Base-by-base conservation (phyloP, 2,113 vertebrate genomes). In the Malurus alboscapulatus region DNA sequence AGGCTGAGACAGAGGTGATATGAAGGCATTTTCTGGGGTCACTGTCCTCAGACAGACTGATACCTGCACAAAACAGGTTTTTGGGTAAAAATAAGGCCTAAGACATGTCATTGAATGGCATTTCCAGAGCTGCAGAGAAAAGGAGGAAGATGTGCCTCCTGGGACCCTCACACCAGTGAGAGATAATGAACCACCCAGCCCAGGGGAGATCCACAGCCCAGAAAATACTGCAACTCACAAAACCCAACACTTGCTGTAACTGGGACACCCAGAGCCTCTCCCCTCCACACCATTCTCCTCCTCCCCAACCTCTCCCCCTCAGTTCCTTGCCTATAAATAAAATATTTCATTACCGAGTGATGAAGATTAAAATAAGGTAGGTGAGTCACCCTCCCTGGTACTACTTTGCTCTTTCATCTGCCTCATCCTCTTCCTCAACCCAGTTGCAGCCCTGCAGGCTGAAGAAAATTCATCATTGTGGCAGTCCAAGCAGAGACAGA, bases 311-410 rank as follows among this genome's bases (percentile, higher is more conserved):
- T 66, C 48, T 77, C 69, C 78, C 91, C 44, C 62, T 89, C 78
- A 53, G 54, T 59, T 90, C 68, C 51, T 55, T 6, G 2, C 42
- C 69, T 93, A 88, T 94, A 95, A 91, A 79, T 90, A 92, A 94
- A 73, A 84, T 6, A 74, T 45, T 78, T 86, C 48, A 92, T 93
- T 94, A 88, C 63, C 3, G 8, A 94, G 59, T 32, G 65, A 90
- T 59, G 34, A 77, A 91, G 85, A 73, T 74, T 87, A 85, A 93
- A 93, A 92, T 73, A 55, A 95, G 29, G 73, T 63, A 94, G 72
- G 90, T 95, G 93, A 95, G 72, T 88, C 90, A 93, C 68, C 16
- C 68, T 87, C 42, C 29, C 55, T n/a, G 51, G 55, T 73, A 48
- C 75, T 63, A 72, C 67, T 85, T 34, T 2, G 3, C 55, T 88